Evolutionary conservation across 2,113 vertebrate species (phyloP), one percentile per base, ranked within the genome.

Genomic region (Seriola aureovittata): DNA sequence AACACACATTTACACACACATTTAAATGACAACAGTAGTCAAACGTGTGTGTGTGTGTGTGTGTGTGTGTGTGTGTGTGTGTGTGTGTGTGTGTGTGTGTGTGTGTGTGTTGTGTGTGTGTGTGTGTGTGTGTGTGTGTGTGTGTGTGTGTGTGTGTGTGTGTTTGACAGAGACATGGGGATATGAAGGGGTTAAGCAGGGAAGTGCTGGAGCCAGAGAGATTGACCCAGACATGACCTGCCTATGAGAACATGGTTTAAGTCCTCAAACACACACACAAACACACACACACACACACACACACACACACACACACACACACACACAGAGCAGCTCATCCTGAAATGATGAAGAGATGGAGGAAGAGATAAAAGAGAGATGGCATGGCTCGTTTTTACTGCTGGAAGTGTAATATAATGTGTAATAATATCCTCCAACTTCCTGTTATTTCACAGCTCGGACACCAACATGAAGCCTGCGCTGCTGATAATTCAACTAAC

Each of bases 161-260:
- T 40, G 13, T 44, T 17, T 19, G 0, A 62, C 10, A 50, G 73
- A 62, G 63, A 82, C 2, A 55, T 54, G 38, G 63, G 85, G 85
- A 77, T 75, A 73, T 85, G 87, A 91, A 92, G 81, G 91, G 89
- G 93, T 93, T 93, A 92, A 92, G 32, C 70, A 72, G 85, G 75
- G 85, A 90, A 91, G 82, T 79, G 75, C 87, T 93, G 92, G 91
- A 92, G 93, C 92, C 93, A 91, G 92, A 71, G 87, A 93, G 89
- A 90, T 89, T 95, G 93, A 94, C 93, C 93, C 93, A 93, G 88
- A 93, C 90, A 85, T 91, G 93, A 93, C 92, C 94, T 84, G 80
- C 65, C 74, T 85, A 85, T 92, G 92, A 94, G 91, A 92, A 88
- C 90, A 91, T 86, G 85, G 84, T 86, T 87, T 83, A 91, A 89